A percentile compares a stretch with the other conserved stretches of the same genome.
Evolutionary conservation across 2,113 vertebrate species (phyloP).

Genomic region (Dolichallabes microphthalmus): DNA sequence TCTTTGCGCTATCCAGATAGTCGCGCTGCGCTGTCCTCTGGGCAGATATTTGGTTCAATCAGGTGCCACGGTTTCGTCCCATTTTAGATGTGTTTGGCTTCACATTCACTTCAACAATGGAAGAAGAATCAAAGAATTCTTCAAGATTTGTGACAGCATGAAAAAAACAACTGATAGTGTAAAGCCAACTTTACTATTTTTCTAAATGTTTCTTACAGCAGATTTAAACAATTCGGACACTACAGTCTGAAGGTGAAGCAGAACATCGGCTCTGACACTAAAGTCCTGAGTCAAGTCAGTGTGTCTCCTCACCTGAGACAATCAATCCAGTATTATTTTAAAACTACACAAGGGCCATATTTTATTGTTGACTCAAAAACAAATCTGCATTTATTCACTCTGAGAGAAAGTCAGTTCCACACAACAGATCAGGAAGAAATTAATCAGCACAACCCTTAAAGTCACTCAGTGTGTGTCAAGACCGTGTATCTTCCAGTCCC

Average conservation of each 20-base stretch:
- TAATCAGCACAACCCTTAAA: neutral
- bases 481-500: neutral
- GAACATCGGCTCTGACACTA: neutral
- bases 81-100: too few species aligned
- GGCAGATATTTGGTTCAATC: too few species aligned
- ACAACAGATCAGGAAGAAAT: neutral
- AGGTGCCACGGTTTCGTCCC: too few species aligned
- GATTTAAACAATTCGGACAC: too few species aligned
- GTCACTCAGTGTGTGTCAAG: neutral
- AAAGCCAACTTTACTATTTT: too few species aligned
- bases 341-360: neutral
- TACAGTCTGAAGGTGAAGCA: neutral
- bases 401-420: neutral
- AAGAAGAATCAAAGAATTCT: too few species aligned
- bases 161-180: too few species aligned
- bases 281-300: neutral
- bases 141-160: too few species aligned
- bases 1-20: too few species aligned
- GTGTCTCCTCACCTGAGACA: neutral
- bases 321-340: neutral
- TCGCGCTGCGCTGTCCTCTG: too few species aligned
- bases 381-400: neutral
- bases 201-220: too few species aligned
- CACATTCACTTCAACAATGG: too few species aligned
- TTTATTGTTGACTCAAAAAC: neutral